A percentile compares a stretch with the other conserved stretches of the same genome.
Conservation (phyloP, 1,140 invertebrate species). For the Gryllus bimaculatus region DNA sequence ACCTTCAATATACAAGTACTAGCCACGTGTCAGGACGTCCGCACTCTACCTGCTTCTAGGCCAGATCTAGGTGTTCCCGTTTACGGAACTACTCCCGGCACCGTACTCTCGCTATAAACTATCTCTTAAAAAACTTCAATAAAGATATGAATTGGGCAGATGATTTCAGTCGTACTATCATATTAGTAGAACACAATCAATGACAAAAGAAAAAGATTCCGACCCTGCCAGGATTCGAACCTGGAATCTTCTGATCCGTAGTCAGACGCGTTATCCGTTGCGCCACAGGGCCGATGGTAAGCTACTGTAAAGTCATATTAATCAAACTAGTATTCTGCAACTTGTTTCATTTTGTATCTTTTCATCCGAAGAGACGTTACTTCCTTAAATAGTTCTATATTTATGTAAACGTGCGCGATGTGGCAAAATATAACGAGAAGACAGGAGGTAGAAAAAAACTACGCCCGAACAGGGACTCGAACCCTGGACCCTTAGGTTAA, state of each 20-base stretch:
- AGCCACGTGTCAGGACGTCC: no score
- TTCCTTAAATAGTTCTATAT: no score
- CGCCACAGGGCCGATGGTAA: constrained; percentile 46
- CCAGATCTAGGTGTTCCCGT: no score
- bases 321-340: no score
- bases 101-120: not conserved
- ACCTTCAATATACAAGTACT: no score
- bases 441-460: not conserved
- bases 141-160: not conserved
- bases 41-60: no score
- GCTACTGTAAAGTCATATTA: no score
- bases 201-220: constrained; percentile 19
- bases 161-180: not conserved
- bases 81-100: no score
- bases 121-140: not conserved
- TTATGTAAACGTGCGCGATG: no score
- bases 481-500: constrained; percentile 24
- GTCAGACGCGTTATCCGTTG: constrained; percentile 63
- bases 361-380: no score
- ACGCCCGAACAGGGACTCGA: constrained; percentile 24
- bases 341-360: no score
- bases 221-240: constrained; percentile 61
- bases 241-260: constrained; percentile 62
- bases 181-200: not conserved
- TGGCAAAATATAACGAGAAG: no score